Base-by-base conservation (phyloP, 2,113 vertebrate species). In the Scophthalmus maximus region DNA sequence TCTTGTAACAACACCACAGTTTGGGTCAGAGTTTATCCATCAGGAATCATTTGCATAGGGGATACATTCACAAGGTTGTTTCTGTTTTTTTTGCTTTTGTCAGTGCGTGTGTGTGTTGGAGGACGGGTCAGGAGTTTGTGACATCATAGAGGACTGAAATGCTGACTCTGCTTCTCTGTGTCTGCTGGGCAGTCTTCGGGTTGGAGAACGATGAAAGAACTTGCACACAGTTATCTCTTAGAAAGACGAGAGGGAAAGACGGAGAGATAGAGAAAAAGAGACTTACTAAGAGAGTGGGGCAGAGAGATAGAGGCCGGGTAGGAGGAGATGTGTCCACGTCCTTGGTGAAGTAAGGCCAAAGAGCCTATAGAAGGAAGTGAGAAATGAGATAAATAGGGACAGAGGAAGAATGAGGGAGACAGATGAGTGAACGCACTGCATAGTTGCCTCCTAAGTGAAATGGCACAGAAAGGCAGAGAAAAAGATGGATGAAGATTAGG, bases 81-180 rank as follows among this genome's bases (percentile, higher is more conserved):
- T 69, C 9, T 3, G 17, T 5, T 58, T 53, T 74, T 36, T 15
- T 22, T 64, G 5, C 51, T 65, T 44, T 63, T 61, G 14, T 61
- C 10, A 75, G 11, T 60, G 44, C 32, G 65, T 46, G 65, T 25
- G 46, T 51, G 32, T 58, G 64, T 47, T 38, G 52, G 14, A 38
- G 27, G n/a, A 55, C 34, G 32, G 64, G 77, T 68, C 22, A 66
- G 38, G 67, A 57, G 65, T 79, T 71, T 30, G 76, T 92, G 90
- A 91, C 89, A 92, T 90, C 83, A 90, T 69, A 79, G 50, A 72
- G 71, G 56, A 65, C 68, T 67, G 72, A 87, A 90, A 76, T 76
- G 91, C 93, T 92, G 93, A 93, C 88, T 92, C 68, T 75, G 85
- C 87, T 90, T 61, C 83, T 77, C 81, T 84, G 77, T 73, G 82